Base-by-base conservation (phyloP, 2,888 invertebrate species). In the Cosmia pyralina region DNA sequence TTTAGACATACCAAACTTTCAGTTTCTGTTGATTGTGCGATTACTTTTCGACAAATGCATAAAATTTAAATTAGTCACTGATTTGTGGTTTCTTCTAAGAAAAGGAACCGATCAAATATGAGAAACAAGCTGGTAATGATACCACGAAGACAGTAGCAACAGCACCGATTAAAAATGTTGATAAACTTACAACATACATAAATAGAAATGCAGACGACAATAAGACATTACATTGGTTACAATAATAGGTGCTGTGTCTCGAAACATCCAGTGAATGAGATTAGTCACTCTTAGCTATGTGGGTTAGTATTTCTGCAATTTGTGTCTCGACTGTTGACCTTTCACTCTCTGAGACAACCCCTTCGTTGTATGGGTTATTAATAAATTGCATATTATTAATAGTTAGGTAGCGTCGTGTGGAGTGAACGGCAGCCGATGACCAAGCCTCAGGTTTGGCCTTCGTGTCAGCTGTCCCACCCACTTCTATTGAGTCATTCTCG, bases 401-500 rank as follows among this genome's bases (percentile, higher is more conserved):
- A 75, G 71, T 59, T 85, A 62, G 63, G 46, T 75, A 74, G 68
- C 57, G 46, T 72, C 70, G 82, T 77, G 72, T 84, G 67, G 76
- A 85, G 86, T 85, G 86, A 86, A 87, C 87, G 92, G 91, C 90
- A 90, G 89, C 89, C 89, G 92, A 91, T 93, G 93, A 90, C 93
- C 94, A 93, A 93, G 90, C 90, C 89, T 82, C 62, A 75, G 69
- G 59, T 69, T 79, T 75, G 91, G 88, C 95, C 95, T 95, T 94
- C 92, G 84, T 81, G 85, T 90, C 89, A 90, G 88, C 88, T 90
- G 88, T 88, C 87, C 90, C 93, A 88, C 95, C 95, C 93, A 95
- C 95, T 74, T 82, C 75, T 83, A 88, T 92, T 95, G 95, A 95
- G 88, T 95, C 95, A 95, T 88, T 87, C 81, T 87, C 75, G 73